Evolutionary conservation across 2,797 vertebrate species (phyloP).

Genomic region (Cryptoblepharus egeriae): DNA sequence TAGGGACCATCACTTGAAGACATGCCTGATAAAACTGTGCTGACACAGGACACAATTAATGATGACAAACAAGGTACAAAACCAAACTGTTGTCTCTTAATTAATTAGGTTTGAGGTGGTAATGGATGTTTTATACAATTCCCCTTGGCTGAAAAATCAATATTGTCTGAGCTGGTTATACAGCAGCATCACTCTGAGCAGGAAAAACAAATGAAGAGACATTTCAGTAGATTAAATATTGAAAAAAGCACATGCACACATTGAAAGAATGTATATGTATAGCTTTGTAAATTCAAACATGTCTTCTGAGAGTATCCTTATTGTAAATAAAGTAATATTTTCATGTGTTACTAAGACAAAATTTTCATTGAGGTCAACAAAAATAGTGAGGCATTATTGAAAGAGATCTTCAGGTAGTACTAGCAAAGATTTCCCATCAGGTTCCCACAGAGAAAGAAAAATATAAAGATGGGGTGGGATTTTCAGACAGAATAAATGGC

Average conservation of each 20-base stretch:
- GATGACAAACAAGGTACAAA: slow-evolving; percentile 80
- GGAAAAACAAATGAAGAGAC: background rate
- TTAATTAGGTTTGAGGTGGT: background rate
- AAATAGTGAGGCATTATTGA: background rate
- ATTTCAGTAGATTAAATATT: background rate
- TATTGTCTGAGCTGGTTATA: slow-evolving; percentile 24
- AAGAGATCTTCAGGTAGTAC: background rate
- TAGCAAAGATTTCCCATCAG: no score
- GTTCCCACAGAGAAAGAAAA: no score
- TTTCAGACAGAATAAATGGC: background rate
- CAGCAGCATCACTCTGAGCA: slow-evolving; percentile 10
- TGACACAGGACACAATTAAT: slow-evolving; percentile 69
- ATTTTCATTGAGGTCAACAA: background rate
- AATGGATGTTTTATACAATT: background rate
- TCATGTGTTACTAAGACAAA: background rate
- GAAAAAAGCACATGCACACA: slow-evolving; percentile 16
- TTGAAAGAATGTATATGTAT: background rate
- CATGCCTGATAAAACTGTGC: slow-evolving; percentile 66
- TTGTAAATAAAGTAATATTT: background rate
- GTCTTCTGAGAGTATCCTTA: background rate
- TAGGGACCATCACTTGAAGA: slow-evolving; percentile 76
- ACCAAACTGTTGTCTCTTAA: slow-evolving; percentile 19
- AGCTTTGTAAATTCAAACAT: background rate
- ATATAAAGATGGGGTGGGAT: background rate
- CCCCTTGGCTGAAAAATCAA: slow-evolving; percentile 8